Conservation (phyloP, 2,797 vertebrate species). For the Leptatherina wallacei region DNA sequence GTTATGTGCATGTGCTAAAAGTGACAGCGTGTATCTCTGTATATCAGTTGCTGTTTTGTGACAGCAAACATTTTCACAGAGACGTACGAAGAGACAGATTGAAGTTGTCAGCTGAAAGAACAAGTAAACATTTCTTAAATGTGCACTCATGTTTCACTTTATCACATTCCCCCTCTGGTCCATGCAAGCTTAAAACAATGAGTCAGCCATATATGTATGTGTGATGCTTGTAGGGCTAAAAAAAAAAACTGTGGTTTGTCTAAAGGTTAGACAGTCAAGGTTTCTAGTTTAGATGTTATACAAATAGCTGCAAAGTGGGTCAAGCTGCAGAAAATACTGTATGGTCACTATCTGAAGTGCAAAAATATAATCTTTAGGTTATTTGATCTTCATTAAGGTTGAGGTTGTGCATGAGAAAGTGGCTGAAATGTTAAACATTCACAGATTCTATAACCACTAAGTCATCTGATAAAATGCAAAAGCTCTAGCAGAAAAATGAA, state of each 20-base stretch:
- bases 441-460: neutral
- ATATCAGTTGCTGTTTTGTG: conserved; percentile 31
- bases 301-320: conserved; percentile 7
- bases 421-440: neutral
- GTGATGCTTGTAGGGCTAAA: neutral
- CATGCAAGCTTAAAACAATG: conserved; percentile 29
- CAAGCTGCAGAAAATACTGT: neutral
- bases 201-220: conserved; percentile 16
- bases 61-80: conserved; percentile 27
- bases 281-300: conserved; percentile 32
- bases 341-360: neutral
- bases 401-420: neutral
- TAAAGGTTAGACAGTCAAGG: conserved; percentile 43
- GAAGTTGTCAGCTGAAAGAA: conserved; percentile 12
- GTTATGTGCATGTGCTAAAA: conserved; percentile 5
- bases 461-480: too few relatives aligned
- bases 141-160: conserved; percentile 8
- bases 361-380: conserved; percentile 1
- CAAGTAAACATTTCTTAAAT: conserved; percentile 9
- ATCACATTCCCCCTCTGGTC: conserved; percentile 6
- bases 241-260: conserved; percentile 17
- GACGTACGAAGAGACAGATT: conserved; percentile 17
- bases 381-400: neutral
- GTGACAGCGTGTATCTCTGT: conserved; percentile 24
- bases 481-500: neutral